Conservation (phyloP, 2,113 vertebrate species). For the human region GRCh38 chr1:243564001-243564500, state of each 20-base stretch:
- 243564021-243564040: slow-evolving; percentile 3
- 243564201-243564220: neutral
- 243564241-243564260: slow-evolving; percentile 34
- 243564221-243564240: neutral
- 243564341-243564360: neutral
- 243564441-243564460: slow-evolving; percentile 2
- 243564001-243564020: slow-evolving; percentile 16
- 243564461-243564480: slow-evolving; percentile 7
- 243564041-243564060: neutral
- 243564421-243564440: slow-evolving; percentile 31
- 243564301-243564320: slow-evolving; percentile 49
- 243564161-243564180: neutral
- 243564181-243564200: slow-evolving; percentile 19
- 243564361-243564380: slow-evolving; percentile 48
- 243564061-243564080: neutral
- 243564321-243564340: slow-evolving; percentile 55
- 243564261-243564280: slow-evolving; percentile 28
- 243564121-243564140: neutral
- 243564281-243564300: slow-evolving; percentile 49
- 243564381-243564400: slow-evolving; percentile 53
- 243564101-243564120: neutral
- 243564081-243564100: neutral
- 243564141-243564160: neutral
- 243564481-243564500: neutral
- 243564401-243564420: slow-evolving; percentile 28